These are phyloP conservation scores for Octonoba sinensis DNA, from an alignment of 2,888 invertebrate species.

Conservation along the genomic window DNA sequence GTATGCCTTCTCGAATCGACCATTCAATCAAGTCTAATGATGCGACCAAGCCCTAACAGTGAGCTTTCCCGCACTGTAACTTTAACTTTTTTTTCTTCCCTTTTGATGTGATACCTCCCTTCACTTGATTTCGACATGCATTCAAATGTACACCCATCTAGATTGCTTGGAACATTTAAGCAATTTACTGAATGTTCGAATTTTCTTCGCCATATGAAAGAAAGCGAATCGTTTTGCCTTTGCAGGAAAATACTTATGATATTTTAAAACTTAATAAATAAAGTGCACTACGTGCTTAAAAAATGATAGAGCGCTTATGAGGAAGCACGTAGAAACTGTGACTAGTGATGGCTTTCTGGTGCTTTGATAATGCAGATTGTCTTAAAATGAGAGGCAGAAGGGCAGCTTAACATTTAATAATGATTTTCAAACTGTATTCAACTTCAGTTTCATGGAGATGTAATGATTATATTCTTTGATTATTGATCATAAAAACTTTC, in stretches of 20 bases:
- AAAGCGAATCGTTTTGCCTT: neutral
- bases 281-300: slow-evolving; percentile 1
- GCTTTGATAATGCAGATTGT: neutral
- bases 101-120: neutral
- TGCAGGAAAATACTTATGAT: neutral
- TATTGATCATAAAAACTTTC: no score
- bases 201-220: neutral
- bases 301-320: neutral
- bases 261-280: neutral
- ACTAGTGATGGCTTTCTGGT: no score
- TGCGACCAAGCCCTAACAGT: slow-evolving; percentile 4
- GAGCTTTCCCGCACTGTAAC: neutral
- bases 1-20: neutral
- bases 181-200: slow-evolving; percentile 5
- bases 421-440: no score
- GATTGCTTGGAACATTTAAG: slow-evolving; percentile 12
- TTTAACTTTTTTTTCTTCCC: no score
- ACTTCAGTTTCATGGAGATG: no score
- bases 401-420: no score
- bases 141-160: slow-evolving; percentile 8
- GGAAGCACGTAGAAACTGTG: neutral
- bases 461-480: no score
- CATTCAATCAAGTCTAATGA: slow-evolving; percentile 36
- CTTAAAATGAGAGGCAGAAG: neutral
- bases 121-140: neutral